Evolutionary conservation across 1,140 invertebrate genomes (phyloP), one percentile per base, ranked within the genome.

Genomic region (Ostrea denselamellosa): DNA sequence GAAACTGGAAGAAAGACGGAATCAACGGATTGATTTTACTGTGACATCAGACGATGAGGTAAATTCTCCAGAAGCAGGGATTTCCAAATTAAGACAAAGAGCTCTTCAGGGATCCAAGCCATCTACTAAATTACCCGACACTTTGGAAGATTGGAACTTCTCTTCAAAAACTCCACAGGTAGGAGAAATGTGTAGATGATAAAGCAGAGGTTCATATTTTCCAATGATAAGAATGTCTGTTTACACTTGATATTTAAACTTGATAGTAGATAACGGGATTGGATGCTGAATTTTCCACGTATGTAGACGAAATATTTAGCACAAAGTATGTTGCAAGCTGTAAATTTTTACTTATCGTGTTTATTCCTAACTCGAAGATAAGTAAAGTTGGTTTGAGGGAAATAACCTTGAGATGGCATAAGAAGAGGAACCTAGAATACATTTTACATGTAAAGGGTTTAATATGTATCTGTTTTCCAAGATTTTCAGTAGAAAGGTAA

Each of bases 41-140:
- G 91, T 93, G 22, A 94, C 93, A 7, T 93, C 92, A 53, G 93
- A 94, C 81, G 93, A 94, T 83, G 93, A 94, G 86, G 89, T 89
- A 10, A 89, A 89, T 87, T 92, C 92, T 0, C 92, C 93, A 17
- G 92, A 92, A 62, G 91, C 91, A 17, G 89, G 93, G 77, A 93
- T 93, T 52, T 92, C 93, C 25, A 86, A 92, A 62, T 87, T 93
- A 10, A 86, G 93, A 25, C 93, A 93, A 82, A 84, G 93, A 71
- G 93, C 93, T 22, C 87, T 93, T 62, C 91, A 92, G 83, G 91
- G 92, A 52, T 90, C 90, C 28, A 88, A 88, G 56, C 52, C 89
- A 53, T 87, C 85, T 4, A 82, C 87, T n/a, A 89, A 89, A 68
- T 44, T 89, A 25, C 88, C 88, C 4, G 88, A 89, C 34, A 54